These are phyloP conservation scores for Sardinella longiceps DNA, from an alignment of 2,797 vertebrate genomes.

Conservation along the genomic window DNA sequence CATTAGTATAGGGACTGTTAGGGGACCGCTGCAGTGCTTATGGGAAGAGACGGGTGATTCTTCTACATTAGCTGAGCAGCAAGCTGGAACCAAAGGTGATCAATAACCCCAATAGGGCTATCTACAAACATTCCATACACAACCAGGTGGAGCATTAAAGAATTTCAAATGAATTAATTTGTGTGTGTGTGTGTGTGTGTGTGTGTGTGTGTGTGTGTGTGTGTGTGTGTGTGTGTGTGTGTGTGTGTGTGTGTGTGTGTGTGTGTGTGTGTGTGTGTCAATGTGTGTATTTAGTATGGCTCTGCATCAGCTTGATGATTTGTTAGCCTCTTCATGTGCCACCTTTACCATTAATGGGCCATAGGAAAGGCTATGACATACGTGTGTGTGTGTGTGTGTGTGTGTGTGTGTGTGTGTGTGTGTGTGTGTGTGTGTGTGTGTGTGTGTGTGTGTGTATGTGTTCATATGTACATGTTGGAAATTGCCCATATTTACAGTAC, in stretches of 20 bases:
- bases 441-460: background rate
- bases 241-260: constrained; percentile 31
- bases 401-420: background rate
- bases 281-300: constrained; percentile 14
- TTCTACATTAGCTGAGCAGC: constrained; percentile 52
- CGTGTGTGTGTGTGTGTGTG: constrained; percentile 12
- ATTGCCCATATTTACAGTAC: too few species aligned
- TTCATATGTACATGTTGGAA: too few species aligned
- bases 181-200: background rate
- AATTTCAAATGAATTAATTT: background rate
- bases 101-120: constrained; percentile 33
- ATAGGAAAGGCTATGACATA: too few species aligned
- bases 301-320: too few species aligned
- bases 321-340: too few species aligned
- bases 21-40: constrained; percentile 1
- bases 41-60: constrained; percentile 49
- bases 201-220: constrained; percentile 18
- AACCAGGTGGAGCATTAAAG: background rate
- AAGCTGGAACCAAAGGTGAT: constrained; percentile 47
- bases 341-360: too few species aligned
- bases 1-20: background rate
- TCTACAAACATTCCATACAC: background rate
- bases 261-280: constrained; percentile 20
- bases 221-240: background rate
- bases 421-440: too few species aligned